Conservation (phyloP, 2,888 invertebrate species). For the Macaria notata region DNA sequence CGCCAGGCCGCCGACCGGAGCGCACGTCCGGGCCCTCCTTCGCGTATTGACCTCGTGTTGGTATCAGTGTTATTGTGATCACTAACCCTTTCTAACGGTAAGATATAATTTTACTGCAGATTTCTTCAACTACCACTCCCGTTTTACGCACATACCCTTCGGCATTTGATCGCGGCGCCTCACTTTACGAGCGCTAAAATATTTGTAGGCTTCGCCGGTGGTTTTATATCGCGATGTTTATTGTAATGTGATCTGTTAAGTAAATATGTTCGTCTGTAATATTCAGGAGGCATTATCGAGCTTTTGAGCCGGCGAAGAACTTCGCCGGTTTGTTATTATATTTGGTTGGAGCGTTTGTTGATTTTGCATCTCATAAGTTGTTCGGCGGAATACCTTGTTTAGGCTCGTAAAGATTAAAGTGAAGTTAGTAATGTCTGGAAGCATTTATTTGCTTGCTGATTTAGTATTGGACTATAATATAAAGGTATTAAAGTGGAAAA, state of each 20-base stretch:
- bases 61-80: constrained; percentile 52
- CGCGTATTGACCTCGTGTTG: constrained; percentile 54
- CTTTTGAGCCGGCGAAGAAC: background rate
- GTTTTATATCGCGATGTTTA: constrained; percentile 26
- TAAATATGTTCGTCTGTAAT: constrained; percentile 13
- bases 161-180: background rate
- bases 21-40: constrained; percentile 49
- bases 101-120: constrained; percentile 16
- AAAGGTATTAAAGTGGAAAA: too few species aligned
- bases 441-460: too few species aligned
- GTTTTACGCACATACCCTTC: background rate
- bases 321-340: constrained; percentile 6
- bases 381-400: too few species aligned
- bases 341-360: background rate
- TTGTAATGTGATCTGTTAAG: constrained; percentile 23
- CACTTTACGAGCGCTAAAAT: constrained; percentile 20
- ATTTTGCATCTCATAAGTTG: too few species aligned
- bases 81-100: constrained; percentile 27
- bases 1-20: constrained; percentile 47
- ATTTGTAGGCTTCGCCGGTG: constrained; percentile 25
- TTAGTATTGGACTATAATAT: too few species aligned
- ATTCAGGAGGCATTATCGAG: constrained; percentile 10
- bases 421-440: too few species aligned
- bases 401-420: too few species aligned
- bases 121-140: background rate